A percentile compares a stretch with the other conserved stretches of the same genome.
These are phyloP conservation scores for Oryctolagus cuniculus DNA, from an alignment of 2,113 vertebrate species.

Conservation along the genomic window DNA sequence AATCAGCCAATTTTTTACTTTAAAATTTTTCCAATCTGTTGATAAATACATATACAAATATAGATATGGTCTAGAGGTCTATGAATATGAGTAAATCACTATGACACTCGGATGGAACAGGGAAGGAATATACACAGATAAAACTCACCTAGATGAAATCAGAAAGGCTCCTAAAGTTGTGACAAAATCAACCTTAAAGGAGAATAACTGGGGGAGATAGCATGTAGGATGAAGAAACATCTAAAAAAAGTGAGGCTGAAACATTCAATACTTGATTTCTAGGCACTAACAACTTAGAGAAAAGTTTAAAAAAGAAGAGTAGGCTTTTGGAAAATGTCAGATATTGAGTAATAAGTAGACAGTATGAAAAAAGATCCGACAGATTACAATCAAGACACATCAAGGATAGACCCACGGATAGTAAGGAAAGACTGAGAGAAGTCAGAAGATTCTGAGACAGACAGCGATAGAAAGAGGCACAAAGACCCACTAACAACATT, in stretches of 20 bases:
- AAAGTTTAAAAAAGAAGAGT: neutral
- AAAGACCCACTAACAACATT: neutral
- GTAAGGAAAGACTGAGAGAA: neutral
- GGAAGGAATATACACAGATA: neutral
- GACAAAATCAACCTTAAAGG: constrained; percentile 12
- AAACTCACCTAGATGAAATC: neutral
- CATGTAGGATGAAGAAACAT: neutral
- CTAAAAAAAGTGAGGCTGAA: neutral
- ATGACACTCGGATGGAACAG: constrained; percentile 19
- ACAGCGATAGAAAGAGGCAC: neutral
- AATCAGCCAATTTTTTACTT: neutral
- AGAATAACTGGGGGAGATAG: neutral
- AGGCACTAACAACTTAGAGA: neutral
- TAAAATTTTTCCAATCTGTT: neutral
- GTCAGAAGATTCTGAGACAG: neutral
- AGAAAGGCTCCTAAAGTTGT: constrained; percentile 6
- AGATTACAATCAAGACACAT: neutral
- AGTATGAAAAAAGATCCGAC: neutral
- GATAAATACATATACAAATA: neutral
- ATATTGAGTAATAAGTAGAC: neutral
- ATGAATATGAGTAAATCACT: neutral
- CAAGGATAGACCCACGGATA: neutral
- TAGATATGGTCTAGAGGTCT: neutral
- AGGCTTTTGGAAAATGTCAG: no score
- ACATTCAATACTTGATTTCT: constrained; percentile 27